phyloP scores from a whole-genome alignment of 1,140 invertebrate genomes.

The Musca domestica region DNA sequence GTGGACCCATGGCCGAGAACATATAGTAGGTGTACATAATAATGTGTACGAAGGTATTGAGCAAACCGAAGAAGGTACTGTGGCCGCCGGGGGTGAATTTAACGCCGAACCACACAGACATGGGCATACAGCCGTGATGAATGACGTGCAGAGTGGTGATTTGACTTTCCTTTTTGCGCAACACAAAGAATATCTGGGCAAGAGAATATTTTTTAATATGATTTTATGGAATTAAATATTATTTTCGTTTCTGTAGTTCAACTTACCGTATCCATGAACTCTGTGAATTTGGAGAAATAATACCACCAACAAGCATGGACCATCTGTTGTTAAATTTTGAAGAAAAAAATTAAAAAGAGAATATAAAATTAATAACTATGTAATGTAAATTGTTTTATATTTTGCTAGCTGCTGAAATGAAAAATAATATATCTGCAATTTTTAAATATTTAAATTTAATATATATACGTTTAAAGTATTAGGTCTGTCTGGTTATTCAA shows the following conservation, averaged over 20 bases:
- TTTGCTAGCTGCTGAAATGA: no score
- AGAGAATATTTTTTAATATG: constrained; percentile 24
- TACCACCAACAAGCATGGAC: constrained; percentile 94
- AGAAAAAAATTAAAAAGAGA: not conserved
- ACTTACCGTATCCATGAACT: constrained; percentile 95
- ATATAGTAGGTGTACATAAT: constrained; percentile 89
- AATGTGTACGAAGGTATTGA: constrained; percentile 85
- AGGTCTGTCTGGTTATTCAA: no score
- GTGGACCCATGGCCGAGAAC: constrained; percentile 79
- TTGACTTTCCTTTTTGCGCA: constrained; percentile 90
- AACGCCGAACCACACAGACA: constrained; percentile 95
- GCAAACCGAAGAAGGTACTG: constrained; percentile 76
- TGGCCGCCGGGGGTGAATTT: constrained; percentile 91
- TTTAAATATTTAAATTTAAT: no score
- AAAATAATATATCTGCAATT: no score
- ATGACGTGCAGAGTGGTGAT: constrained; percentile 92
- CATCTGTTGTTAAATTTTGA: constrained; percentile 66
- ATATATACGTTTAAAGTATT: no score
- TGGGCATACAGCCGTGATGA: constrained; percentile 94
- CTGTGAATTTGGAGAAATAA: constrained; percentile 93
- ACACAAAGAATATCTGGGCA: constrained; percentile 87
- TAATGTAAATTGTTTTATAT: not conserved
- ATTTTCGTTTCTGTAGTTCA: constrained; percentile 38
- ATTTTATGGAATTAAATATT: not conserved
- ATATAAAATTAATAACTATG: no score